phyloP scores from a whole-genome alignment of 2,888 invertebrate genomes.

The Chaetogeoica ovagalla region DNA sequence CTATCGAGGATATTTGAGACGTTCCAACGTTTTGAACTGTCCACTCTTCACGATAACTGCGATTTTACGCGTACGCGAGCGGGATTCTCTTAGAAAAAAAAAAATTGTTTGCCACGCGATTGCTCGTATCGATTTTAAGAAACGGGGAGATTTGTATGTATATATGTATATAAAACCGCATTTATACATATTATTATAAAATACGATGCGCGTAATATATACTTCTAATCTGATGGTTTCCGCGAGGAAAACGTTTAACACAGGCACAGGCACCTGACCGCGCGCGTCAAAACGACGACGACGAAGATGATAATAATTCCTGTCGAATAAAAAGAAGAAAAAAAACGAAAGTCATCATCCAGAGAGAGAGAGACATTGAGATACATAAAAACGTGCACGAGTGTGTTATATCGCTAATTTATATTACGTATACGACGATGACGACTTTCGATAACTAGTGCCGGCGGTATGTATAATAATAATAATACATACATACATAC shows the following conservation, averaged over 20 bases:
- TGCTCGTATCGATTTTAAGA: no score
- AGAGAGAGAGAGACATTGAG: no score
- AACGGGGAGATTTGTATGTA: background rate
- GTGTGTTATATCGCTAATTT: background rate
- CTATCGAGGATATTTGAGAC: no score
- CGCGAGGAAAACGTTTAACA: constrained; percentile 26
- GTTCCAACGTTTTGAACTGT: no score
- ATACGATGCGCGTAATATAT: background rate
- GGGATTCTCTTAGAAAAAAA: no score
- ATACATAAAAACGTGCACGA: background rate
- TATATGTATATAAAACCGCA: background rate
- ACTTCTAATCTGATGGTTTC: no score
- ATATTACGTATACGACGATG: background rate
- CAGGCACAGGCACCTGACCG: background rate
- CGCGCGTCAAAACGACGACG: background rate
- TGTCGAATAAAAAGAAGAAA: background rate
- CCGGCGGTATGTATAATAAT: background rate
- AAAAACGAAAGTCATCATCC: constrained; percentile 41
- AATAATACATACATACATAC: no score
- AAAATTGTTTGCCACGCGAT: no score
- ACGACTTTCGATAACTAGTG: constrained; percentile 20
- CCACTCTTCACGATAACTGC: background rate
- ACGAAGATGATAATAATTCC: constrained; percentile 23
- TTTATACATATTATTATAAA: background rate
- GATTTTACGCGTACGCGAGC: background rate